Evolutionary conservation across 2,113 vertebrate genomes (phyloP), one percentile per base, ranked within the genome.

Genomic region (Poeciliopsis turrubarensis): DNA sequence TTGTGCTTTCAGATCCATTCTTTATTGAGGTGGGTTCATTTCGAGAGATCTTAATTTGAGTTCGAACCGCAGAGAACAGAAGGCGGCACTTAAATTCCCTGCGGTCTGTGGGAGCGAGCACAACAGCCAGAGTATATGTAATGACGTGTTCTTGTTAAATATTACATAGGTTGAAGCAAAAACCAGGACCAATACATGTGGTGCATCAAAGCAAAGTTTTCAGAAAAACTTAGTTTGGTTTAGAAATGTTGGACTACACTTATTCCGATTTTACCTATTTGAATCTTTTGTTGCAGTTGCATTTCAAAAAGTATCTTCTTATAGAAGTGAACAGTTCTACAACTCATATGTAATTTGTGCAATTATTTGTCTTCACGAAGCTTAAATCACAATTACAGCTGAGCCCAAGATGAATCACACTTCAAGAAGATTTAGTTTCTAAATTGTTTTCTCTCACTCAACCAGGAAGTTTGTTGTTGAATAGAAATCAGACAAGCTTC

Each of bases 1-100:
- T 89, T 81, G 47, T 63, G n/a, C 39, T 66, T 57, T 77, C 65
- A 69, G 60, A 67, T 80, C 29, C 62, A 29, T 71, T 54, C 57
- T 77, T 85, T 65, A 78, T 81, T 60, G 39, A 70, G 68, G 78
- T 41, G 61, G 32, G 69, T 47, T 22, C 13, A 68, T 80, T 80
- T 29, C 64, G 70, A 80, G 61, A 68, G 83, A 76, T 68, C 27
- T 51, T 73, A 41, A 72, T 57, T 47, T 32, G 64, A 70, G 51
- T 47, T 61, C 30, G 32, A 44, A 26, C 67, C 60, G 78, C 69
- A 62, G 57, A 0, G 9, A 72, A 72, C 39, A 72, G 65, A 68
- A 1, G 31, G 77, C 26, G 72, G 60, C 47, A 27, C 31, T 72
- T 69, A 60, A 26, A 41, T 32, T 68, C 7, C 69, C 1, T 12